Evolutionary conservation across 2,797 vertebrate genomes (phyloP).

Genomic region (Eulemur coronatus): DNA sequence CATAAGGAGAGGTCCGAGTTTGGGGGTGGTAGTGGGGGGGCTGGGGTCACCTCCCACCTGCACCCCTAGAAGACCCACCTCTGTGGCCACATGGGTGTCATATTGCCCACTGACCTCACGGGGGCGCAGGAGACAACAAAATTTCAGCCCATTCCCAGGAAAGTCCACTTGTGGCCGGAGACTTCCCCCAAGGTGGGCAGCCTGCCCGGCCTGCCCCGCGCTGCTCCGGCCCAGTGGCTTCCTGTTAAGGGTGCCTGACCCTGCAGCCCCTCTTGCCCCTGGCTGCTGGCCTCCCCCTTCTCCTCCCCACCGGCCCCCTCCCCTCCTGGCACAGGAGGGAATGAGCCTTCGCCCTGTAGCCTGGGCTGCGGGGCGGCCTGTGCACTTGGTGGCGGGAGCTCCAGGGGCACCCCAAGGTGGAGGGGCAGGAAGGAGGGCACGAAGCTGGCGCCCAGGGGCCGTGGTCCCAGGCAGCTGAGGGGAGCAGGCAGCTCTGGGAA

Average conservation of each 20-base stretch:
- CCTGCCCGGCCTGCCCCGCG: too few species aligned
- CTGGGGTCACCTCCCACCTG: neutral
- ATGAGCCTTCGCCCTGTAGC: neutral
- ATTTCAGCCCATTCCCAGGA: neutral
- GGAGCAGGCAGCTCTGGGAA: neutral
- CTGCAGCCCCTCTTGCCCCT: neutral
- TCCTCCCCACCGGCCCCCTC: neutral
- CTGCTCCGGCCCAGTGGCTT: neutral
- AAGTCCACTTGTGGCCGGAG: neutral
- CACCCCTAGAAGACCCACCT: slow-evolving; percentile 41
- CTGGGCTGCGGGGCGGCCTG: neutral
- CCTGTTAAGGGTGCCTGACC: neutral
- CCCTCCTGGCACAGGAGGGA: neutral
- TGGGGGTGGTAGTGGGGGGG: neutral
- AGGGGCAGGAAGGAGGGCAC: too few species aligned
- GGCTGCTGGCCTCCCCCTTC: neutral
- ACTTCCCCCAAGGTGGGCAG: neutral
- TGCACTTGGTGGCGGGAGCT: neutral
- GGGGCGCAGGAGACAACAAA: slow-evolving; percentile 78
- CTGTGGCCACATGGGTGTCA: slow-evolving; percentile 40
- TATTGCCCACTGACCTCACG: slow-evolving; percentile 65
- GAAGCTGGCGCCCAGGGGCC: neutral
- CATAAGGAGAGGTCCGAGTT: neutral
- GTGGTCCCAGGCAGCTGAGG: neutral
- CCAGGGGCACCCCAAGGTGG: neutral